Percentiles rank a stretch among this genome's conserved stretches.
Conservation (phyloP, 2,888 invertebrate genomes). For the Vanessa cardui region DNA sequence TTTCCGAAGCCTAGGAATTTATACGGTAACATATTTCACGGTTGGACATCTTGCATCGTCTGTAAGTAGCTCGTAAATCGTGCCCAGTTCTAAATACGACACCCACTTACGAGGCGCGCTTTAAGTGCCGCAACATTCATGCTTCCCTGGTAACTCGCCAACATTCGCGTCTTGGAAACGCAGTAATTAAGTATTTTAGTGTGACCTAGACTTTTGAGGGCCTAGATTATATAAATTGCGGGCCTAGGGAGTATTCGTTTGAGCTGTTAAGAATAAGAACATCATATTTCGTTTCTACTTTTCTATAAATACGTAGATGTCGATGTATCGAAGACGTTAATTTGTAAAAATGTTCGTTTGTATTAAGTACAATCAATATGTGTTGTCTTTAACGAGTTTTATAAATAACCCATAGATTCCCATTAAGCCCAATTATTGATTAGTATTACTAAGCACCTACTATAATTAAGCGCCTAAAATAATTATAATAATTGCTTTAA, state of each 20-base stretch:
- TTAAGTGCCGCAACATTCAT: conserved; percentile 24
- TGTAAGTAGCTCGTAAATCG: conserved; percentile 27
- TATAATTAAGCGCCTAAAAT: too few species aligned
- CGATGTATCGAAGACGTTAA: too few species aligned
- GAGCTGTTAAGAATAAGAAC: background rate
- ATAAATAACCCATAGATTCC: too few species aligned
- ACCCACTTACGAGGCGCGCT: conserved; percentile 16
- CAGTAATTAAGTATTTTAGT: conserved; percentile 10
- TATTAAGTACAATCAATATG: too few species aligned
- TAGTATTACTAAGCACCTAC: too few species aligned
- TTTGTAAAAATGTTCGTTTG: too few species aligned
- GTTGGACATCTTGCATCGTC: conserved; percentile 29
- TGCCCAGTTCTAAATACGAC: conserved; percentile 15
- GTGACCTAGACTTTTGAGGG: conserved; percentile 11
- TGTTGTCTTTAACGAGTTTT: too few species aligned
- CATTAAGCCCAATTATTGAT: too few species aligned
- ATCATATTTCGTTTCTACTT: background rate
- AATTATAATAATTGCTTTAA: too few species aligned
- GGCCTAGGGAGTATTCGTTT: background rate
- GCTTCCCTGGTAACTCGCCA: conserved; percentile 17
- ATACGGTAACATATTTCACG: conserved; percentile 19
- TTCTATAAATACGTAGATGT: background rate
- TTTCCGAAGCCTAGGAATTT: conserved; percentile 16
- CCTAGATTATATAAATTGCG: conserved; percentile 10
- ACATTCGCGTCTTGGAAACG: conserved; percentile 15